Base-by-base conservation (phyloP, 2,888 invertebrate species). In the Ceramica pisi region DNA sequence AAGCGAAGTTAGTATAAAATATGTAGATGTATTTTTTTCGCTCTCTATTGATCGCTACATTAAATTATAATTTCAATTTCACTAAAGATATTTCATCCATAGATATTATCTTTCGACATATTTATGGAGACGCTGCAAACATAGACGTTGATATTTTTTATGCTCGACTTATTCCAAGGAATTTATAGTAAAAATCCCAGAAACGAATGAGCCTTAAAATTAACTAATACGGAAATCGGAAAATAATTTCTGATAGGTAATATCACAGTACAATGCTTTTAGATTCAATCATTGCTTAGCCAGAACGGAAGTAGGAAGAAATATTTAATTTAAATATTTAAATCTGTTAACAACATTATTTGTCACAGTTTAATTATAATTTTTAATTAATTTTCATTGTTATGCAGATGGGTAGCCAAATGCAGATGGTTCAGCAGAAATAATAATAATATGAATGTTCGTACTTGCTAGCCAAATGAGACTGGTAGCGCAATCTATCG, bases 31-130 rank as follows among this genome's bases (percentile, higher is more conserved):
- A 41, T 23, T 6, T 23, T 57, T 55, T 62, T 63, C 35, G 7
- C 67, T 51, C 50, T 67, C 31, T 19, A 61, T 56, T 35, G 48
- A 75, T 75, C 56, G 55, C 71, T 44, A 21, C 55, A 38, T 61
- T 23, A 8, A 8, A 48, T 80, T 44, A 57, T 55, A 19, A 44
- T 68, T 81, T 68, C 35, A 71, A 50, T 80, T 80, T 69, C 80
- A 76, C 82, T 64, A 16, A 60, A 68, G 41, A 71, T 67, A 72
- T 62, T 62, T 73, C 51, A 60, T 19, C 70, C 65, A 64, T 50
- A 57, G 51, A 67, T 69, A 41, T 44, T n/a, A 81, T 69, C 60
- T 55, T 64, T 35, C 3, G 53, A 64, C 62, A 60, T 81, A 41
- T 69, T 64, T 62, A 65, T 38, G 26, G 10, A 57, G 35, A n/a